phyloP scores from a whole-genome alignment of 2,797 vertebrate genomes.

The Melanotaenia maccullochi region DNA sequence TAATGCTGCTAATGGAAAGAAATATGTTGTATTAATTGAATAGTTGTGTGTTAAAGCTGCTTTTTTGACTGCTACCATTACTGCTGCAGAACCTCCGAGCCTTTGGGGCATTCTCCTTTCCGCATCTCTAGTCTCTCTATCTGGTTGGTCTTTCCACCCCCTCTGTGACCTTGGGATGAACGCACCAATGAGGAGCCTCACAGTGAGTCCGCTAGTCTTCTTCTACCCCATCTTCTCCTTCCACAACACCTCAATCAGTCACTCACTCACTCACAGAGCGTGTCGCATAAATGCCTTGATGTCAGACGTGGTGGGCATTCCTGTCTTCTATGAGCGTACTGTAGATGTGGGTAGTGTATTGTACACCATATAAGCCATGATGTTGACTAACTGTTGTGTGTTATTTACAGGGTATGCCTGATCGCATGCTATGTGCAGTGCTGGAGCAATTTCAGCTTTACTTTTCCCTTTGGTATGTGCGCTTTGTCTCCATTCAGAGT shows the following conservation, averaged over 20 bases:
- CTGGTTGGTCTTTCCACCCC: constrained; percentile 79
- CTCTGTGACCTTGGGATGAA: constrained; percentile 86
- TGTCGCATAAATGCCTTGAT: constrained; percentile 86
- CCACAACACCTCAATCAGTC: constrained; percentile 76
- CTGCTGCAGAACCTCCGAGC: constrained; percentile 67
- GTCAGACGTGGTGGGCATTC: constrained; percentile 86
- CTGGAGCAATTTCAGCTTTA: constrained; percentile 92
- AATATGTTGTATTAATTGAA: neutral
- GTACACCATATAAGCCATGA: constrained; percentile 86
- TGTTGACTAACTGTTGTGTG: constrained; percentile 91
- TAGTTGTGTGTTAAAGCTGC: constrained; percentile 21
- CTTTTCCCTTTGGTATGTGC: constrained; percentile 91
- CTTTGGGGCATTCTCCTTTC: constrained; percentile 65
- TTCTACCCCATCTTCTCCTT: constrained; percentile 71
- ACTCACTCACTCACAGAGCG: constrained; percentile 79
- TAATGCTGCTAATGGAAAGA: neutral
- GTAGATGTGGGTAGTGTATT: constrained; percentile 85
- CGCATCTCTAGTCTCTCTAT: constrained; percentile 64
- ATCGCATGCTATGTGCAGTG: constrained; percentile 92
- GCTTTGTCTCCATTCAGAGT: constrained; percentile 88
- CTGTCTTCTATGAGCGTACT: constrained; percentile 83
- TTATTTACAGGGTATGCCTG: constrained; percentile 91
- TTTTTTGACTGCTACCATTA: constrained; percentile 52
- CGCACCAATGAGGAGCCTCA: constrained; percentile 91
- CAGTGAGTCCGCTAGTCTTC: constrained; percentile 83